These are phyloP conservation scores for Drosophila oshimai DNA, from an alignment of 1,140 invertebrate genomes.

Conservation along the genomic window DNA sequence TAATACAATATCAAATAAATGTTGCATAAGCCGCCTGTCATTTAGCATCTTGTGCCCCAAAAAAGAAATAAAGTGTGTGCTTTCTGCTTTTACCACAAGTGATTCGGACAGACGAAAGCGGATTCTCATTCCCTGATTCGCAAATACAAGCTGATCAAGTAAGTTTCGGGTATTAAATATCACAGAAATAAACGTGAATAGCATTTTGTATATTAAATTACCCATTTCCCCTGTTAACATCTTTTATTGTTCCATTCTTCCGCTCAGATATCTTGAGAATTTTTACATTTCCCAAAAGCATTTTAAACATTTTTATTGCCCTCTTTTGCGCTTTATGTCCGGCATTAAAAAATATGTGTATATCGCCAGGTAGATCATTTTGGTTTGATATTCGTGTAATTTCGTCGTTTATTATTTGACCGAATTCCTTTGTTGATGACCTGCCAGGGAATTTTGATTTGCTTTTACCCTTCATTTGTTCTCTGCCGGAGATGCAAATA, in stretches of 20 bases:
- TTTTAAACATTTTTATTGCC: constrained; percentile 33
- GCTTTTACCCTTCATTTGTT: constrained; percentile 12
- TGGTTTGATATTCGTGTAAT: constrained; percentile 31
- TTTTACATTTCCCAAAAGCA: constrained; percentile 27
- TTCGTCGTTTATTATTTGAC: constrained; percentile 9
- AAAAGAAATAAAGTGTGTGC: background rate
- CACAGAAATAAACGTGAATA: background rate
- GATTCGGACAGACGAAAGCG: constrained; percentile 1
- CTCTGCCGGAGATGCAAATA: background rate
- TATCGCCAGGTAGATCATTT: constrained; percentile 28
- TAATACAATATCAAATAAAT: constrained; percentile 78
- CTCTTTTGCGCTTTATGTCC: constrained; percentile 16
- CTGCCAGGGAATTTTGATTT: constrained; percentile 12
- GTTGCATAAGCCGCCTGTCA: constrained; percentile 66
- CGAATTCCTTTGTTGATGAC: constrained; percentile 16
- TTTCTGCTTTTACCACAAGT: constrained; percentile 17
- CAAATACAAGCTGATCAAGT: constrained; percentile 25
- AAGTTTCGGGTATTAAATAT: constrained; percentile 11
- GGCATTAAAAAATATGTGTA: constrained; percentile 18
- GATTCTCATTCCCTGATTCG: background rate
- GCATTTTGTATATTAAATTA: background rate
- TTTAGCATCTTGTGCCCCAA: constrained; percentile 47
- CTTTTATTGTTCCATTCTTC: background rate
- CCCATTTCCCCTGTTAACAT: background rate
- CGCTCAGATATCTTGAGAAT: constrained; percentile 4